Percentiles rank a stretch among this genome's conserved stretches.
phyloP scores from a whole-genome alignment of 2,888 invertebrate species.

The Cylindroiulus punctatus region DNA sequence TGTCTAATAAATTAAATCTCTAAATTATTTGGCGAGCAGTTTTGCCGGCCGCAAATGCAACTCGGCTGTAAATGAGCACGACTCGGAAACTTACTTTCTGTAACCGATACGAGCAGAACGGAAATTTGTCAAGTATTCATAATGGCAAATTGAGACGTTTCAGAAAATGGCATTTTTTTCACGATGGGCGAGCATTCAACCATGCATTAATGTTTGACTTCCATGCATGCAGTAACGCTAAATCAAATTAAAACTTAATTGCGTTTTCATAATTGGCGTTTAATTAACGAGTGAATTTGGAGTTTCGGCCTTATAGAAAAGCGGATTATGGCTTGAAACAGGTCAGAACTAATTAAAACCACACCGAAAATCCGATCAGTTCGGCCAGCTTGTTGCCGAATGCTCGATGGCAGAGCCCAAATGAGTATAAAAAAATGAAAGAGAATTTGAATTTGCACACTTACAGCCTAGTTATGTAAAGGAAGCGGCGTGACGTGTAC shows the following conservation, averaged over 20 bases:
- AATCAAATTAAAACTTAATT: background rate
- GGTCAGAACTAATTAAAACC: too few species aligned
- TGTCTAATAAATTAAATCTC: background rate
- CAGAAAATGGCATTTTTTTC: background rate
- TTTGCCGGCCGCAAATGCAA: background rate
- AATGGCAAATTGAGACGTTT: background rate
- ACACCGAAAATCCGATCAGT: too few species aligned
- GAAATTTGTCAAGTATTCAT: constrained; percentile 19
- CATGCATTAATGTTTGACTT: background rate
- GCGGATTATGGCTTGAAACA: too few species aligned
- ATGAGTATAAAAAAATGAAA: background rate
- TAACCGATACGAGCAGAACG: background rate
- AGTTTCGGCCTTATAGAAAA: too few species aligned
- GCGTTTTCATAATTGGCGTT: background rate
- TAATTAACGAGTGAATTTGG: too few species aligned
- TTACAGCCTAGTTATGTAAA: constrained; percentile 34
- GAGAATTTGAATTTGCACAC: background rate
- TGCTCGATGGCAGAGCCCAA: background rate
- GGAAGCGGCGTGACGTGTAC: constrained; percentile 38
- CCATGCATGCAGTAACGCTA: background rate
- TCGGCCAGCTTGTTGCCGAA: background rate
- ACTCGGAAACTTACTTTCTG: background rate
- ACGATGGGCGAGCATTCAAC: background rate
- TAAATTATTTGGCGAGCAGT: background rate
- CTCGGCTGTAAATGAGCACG: background rate